Conservation (phyloP, 2,888 invertebrate genomes). For the Andrena dorsata region DNA sequence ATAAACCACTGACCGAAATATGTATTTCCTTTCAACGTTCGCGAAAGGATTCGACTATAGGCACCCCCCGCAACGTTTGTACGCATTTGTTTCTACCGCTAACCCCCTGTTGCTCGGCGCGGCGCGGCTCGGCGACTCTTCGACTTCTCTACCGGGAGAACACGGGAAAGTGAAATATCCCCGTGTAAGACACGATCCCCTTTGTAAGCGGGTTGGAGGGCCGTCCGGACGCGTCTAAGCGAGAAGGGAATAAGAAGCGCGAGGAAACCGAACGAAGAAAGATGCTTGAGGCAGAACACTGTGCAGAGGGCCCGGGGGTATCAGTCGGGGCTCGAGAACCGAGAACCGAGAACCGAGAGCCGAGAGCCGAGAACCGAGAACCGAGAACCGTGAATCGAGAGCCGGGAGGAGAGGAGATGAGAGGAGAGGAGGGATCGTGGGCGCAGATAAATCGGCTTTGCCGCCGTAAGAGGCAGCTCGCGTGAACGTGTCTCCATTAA, state of each 20-base stretch:
- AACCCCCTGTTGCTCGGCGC: slow-evolving; percentile 43
- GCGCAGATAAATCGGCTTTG: slow-evolving; percentile 82
- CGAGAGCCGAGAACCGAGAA: too few relatives aligned
- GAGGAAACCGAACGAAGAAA: slow-evolving; percentile 39
- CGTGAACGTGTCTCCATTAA: slow-evolving; percentile 82
- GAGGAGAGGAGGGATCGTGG: slow-evolving; percentile 69
- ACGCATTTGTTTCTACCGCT: not conserved
- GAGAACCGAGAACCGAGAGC: too few relatives aligned
- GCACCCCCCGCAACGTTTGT: not conserved
- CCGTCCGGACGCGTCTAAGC: slow-evolving; percentile 41
- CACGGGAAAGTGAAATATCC: slow-evolving; percentile 81
- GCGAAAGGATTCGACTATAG: not conserved
- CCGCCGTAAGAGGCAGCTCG: slow-evolving; percentile 78
- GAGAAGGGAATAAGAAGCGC: slow-evolving; percentile 23
- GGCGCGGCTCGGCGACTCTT: slow-evolving; percentile 24
- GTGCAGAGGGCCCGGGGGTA: slow-evolving; percentile 42
- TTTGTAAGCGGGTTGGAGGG: slow-evolving; percentile 69
- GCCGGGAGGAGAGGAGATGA: slow-evolving; percentile 3
- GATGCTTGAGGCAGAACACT: slow-evolving; percentile 24
- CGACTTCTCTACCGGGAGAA: slow-evolving; percentile 58
- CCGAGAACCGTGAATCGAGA: not conserved
- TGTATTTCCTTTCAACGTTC: not conserved
- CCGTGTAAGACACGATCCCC: slow-evolving; percentile 77
- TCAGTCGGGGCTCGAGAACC: not conserved
- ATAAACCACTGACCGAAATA: not conserved